A percentile compares a stretch with the other conserved stretches of the same genome.
Conservation (phyloP, 2,888 invertebrate species). For the Scrobipalpa costella region DNA sequence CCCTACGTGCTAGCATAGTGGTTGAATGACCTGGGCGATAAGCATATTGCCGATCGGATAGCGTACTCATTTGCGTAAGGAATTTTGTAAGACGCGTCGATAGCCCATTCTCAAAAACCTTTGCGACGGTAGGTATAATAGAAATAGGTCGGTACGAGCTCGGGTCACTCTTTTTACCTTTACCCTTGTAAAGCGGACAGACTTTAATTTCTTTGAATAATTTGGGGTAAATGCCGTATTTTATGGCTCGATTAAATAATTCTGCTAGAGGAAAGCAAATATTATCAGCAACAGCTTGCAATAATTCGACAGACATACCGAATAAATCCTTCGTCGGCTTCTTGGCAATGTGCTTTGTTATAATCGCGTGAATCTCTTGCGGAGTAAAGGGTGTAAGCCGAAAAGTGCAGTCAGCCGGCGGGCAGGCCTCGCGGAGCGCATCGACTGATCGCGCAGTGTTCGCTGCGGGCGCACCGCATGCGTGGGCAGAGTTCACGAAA, state of each 20-base stretch:
- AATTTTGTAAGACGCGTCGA: too few relatives aligned
- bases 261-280: neutral
- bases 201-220: too few relatives aligned
- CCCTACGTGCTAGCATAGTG: too few relatives aligned
- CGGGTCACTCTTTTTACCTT: too few relatives aligned
- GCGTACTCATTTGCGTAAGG: too few relatives aligned
- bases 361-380: neutral
- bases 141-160: too few relatives aligned
- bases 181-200: too few relatives aligned
- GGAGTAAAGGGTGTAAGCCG: constrained; percentile 5
- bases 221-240: constrained; percentile 4
- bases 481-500: neutral
- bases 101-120: too few relatives aligned
- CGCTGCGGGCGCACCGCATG: constrained; percentile 1
- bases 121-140: too few relatives aligned
- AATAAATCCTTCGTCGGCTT: constrained; percentile 20
- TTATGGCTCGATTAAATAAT: constrained; percentile 1
- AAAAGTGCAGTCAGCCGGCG: neutral
- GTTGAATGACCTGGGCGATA: too few relatives aligned
- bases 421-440: neutral
- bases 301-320: constrained; percentile 8
- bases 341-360: constrained; percentile 4
- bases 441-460: neutral
- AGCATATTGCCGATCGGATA: too few relatives aligned
- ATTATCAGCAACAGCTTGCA: neutral